Percentiles rank a stretch among this genome's conserved stretches.
These are phyloP conservation scores for Antennarius striatus DNA, from an alignment of 2,113 vertebrate species.

Conservation along the genomic window DNA sequence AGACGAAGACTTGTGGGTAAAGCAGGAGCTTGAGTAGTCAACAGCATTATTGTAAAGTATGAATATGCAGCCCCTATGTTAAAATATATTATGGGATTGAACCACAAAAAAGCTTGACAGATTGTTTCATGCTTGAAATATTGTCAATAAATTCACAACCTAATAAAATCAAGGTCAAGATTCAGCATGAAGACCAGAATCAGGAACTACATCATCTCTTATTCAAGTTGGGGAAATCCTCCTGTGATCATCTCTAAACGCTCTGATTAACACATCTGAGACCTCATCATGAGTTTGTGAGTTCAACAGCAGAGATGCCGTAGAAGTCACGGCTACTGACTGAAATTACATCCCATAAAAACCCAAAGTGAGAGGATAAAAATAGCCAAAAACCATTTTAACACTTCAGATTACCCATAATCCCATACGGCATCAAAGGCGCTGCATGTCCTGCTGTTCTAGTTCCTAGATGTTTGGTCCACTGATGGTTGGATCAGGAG, in stretches of 20 bases:
- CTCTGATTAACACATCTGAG: not conserved
- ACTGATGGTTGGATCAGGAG: not conserved
- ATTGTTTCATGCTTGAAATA: not conserved
- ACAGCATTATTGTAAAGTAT: constrained; percentile 22
- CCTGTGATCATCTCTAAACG: not conserved
- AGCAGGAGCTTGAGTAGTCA: constrained; percentile 53
- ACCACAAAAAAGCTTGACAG: not conserved
- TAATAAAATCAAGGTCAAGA: not conserved
- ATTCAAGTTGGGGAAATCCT: not conserved
- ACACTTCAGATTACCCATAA: not conserved
- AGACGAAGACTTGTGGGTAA: constrained; percentile 56
- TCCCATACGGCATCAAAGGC: constrained; percentile 24
- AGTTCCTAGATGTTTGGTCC: not conserved
- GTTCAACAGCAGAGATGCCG: not conserved
- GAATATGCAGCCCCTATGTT: constrained; percentile 68
- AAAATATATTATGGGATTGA: not conserved
- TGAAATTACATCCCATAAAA: not conserved
- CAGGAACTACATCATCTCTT: not conserved
- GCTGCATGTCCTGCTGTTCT: constrained; percentile 65
- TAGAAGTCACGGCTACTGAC: not conserved
- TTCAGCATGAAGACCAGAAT: not conserved
- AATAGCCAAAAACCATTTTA: no score
- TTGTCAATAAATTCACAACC: not conserved
- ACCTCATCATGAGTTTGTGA: not conserved
- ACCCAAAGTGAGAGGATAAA: no score